Evolutionary conservation across 2,888 invertebrate genomes (phyloP).

Genomic region (Caenorhabditis virilis): DNA sequence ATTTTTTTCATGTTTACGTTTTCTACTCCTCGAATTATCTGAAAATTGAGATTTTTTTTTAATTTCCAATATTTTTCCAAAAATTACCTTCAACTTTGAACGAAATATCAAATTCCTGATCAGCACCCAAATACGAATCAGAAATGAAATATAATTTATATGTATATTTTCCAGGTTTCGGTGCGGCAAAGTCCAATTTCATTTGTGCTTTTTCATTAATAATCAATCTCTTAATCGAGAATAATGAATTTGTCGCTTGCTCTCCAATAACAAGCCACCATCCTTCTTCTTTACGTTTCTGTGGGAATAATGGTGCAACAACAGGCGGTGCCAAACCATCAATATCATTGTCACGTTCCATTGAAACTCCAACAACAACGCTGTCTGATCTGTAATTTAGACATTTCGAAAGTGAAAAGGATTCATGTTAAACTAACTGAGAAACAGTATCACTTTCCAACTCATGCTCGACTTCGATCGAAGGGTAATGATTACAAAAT

Average conservation of each 20-base stretch:
- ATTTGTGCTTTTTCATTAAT: conserved; percentile 85
- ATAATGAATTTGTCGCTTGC: conserved; percentile 86
- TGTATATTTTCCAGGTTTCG: conserved; percentile 77
- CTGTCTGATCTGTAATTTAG: conserved; percentile 78
- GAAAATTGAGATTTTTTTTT: background rate
- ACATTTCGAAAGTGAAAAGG: background rate
- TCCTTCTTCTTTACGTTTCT: conserved; percentile 75
- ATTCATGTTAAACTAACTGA: conserved; percentile 33
- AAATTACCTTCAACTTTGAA: conserved; percentile 68
- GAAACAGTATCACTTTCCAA: conserved; percentile 80
- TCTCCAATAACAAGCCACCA: conserved; percentile 98
- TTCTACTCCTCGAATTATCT: conserved; percentile 8
- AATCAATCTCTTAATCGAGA: conserved; percentile 91
- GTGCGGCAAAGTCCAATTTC: conserved; percentile 89
- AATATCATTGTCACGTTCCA: conserved; percentile 95
- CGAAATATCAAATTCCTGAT: conserved; percentile 93
- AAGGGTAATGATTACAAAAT: conserved; percentile 98
- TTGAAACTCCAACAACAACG: conserved; percentile 85
- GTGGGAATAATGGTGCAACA: conserved; percentile 96
- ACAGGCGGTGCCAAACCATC: conserved; percentile 81
- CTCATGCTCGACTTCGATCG: conserved; percentile 92
- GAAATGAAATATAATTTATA: conserved; percentile 98
- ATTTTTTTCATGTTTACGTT: conserved; percentile 36
- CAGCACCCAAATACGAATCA: conserved; percentile 97
- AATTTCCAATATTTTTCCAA: background rate